A percentile compares a stretch with the other conserved stretches of the same genome.
Evolutionary conservation across 1,140 invertebrate species (phyloP).

Genomic region (Drosophila auraria): DNA sequence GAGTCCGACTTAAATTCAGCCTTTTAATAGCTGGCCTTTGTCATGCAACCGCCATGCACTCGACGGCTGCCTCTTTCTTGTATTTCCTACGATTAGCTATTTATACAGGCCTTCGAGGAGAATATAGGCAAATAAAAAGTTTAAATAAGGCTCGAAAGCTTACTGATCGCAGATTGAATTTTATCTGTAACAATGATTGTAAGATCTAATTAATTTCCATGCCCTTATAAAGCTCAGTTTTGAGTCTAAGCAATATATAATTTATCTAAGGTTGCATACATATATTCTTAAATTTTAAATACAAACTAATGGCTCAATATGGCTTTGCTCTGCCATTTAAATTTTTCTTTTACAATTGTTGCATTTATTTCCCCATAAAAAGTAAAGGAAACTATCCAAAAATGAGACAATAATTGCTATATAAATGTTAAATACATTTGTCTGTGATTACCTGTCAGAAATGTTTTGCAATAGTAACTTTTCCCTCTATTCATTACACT

Average conservation of each 20-base stretch:
- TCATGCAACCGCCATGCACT: constrained; percentile 55
- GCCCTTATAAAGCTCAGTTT: too few species aligned
- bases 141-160: background rate
- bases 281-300: too few species aligned
- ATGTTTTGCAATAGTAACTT: background rate
- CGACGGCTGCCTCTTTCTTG: constrained; percentile 36
- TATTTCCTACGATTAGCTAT: constrained; percentile 54
- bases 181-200: too few species aligned
- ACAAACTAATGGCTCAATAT: background rate
- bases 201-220: too few species aligned
- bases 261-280: too few species aligned
- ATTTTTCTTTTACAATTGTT: background rate
- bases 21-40: constrained; percentile 67
- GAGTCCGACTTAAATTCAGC: constrained; percentile 22
- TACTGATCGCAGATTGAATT: background rate
- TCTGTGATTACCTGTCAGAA: background rate
- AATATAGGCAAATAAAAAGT: too few species aligned
- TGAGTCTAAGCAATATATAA: too few species aligned
- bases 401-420: too few species aligned
- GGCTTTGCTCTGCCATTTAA: too few species aligned
- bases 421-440: background rate
- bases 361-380: too few species aligned
- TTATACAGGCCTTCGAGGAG: constrained; percentile 14
- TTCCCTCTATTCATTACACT: constrained; percentile 2
- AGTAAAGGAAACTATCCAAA: too few species aligned